Evolutionary conservation across 2,113 vertebrate species (phyloP), one percentile per base, ranked within the genome.

Genomic region (Protobothrops mucrosquamatus): DNA sequence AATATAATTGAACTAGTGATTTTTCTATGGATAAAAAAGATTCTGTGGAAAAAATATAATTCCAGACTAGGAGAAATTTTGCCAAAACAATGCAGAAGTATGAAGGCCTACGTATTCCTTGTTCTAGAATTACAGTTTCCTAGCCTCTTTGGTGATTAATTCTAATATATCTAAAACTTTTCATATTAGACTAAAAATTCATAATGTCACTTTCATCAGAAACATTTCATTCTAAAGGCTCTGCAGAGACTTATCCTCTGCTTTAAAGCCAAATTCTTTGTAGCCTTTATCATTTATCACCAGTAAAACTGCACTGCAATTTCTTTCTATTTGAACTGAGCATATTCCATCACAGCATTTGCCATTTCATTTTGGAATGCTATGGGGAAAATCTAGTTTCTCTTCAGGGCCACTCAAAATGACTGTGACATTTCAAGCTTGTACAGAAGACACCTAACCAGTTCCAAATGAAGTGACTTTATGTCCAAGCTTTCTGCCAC

Each of bases 281-380:
- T 87, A 64, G 74, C 81, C 14, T 59, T 93, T 93, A 86, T 43
- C 43, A 90, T 90, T 87, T 86, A 86, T 90, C 88, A 93, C 29
- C 89, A 89, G 29, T 52, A 90, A 86, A 93, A 85, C 52, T 90
- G 52, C 23, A 15, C 55, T 61, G n/a, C 4, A 59, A 61, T 46
- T 89, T 54, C 74, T 90, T 93, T 52, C 34, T 90, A 51, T 54
- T 22, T 51, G 39, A 43, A 69, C 10, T 1, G 1, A 54, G 1
- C 54, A 11, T 29, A 91, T 91, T 51, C 57, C 74, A 43, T 8
- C 57, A 56, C 87, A 69, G 0, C 51, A 34, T 43, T 87, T 74
- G 29, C 88, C 55, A 90, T 92, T 88, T 92, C 52, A 90, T 89
- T 52, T 24, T 43, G 3, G n/a, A 10, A 93, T 90, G 56, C 0